Evolutionary conservation across 1,140 invertebrate species (phyloP).

Genomic region (Ruditapes philippinarum): DNA sequence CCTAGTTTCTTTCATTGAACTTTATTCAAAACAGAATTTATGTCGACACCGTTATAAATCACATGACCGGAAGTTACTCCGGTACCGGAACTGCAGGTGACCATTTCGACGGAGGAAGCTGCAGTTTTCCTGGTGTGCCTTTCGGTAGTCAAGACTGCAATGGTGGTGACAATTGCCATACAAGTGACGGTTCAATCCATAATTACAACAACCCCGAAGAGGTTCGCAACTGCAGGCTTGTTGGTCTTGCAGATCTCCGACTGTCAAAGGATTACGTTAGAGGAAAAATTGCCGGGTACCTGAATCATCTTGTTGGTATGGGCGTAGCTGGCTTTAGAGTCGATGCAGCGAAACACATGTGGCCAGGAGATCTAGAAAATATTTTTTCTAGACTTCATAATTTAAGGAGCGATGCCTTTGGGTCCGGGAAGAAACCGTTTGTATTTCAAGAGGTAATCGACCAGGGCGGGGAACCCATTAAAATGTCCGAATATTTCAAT

Average conservation of each 20-base stretch:
- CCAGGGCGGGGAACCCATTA: constrained; percentile 91
- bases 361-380: constrained; percentile 80
- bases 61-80: constrained; percentile 92
- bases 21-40: constrained; percentile 90
- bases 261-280: constrained; percentile 90
- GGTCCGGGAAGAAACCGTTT: constrained; percentile 78
- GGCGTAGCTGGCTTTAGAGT: constrained; percentile 92
- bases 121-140: constrained; percentile 88
- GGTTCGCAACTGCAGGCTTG: constrained; percentile 91
- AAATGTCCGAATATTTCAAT: constrained; percentile 86
- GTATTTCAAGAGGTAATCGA: constrained; percentile 95
- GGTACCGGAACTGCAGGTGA: constrained; percentile 85
- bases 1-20: no score
- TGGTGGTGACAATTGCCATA: constrained; percentile 82
- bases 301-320: constrained; percentile 88
- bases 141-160: constrained; percentile 86
- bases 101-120: constrained; percentile 83
- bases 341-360: constrained; percentile 85
- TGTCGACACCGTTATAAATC: constrained; percentile 95
- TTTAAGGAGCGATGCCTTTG: constrained; percentile 84
- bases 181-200: constrained; percentile 83
- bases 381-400: constrained; percentile 88
- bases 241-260: constrained; percentile 92
- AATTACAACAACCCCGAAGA: constrained; percentile 84
- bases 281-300: constrained; percentile 87